These are phyloP conservation scores for Tupiocoris notatus DNA, from an alignment of 2,888 invertebrate genomes.

Conservation along the genomic window DNA sequence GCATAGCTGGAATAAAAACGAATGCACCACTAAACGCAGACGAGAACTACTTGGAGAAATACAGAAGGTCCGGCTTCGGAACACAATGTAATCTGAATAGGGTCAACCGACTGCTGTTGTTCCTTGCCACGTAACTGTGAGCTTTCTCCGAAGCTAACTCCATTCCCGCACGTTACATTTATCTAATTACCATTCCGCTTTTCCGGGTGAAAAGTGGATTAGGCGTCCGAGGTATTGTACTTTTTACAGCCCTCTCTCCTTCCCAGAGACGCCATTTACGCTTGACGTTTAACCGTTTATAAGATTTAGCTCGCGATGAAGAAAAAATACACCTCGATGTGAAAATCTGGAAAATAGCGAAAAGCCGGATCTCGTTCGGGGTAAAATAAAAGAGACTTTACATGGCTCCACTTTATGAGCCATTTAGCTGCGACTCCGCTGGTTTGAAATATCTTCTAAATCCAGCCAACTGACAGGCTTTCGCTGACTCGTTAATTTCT, in stretches of 20 bases:
- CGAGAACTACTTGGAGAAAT: no score
- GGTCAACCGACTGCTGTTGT: not conserved
- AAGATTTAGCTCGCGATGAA: not conserved
- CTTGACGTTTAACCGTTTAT: not conserved
- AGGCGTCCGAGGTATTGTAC: constrained; percentile 14
- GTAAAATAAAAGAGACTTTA: no score
- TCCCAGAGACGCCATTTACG: not conserved
- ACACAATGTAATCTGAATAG: not conserved
- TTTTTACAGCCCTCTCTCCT: not conserved
- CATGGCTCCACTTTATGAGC: not conserved
- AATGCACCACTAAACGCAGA: no score
- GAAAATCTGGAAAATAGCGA: not conserved
- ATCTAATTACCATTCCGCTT: constrained; percentile 6
- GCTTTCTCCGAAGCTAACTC: not conserved
- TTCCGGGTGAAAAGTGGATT: constrained; percentile 12
- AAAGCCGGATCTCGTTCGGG: no score
- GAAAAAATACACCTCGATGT: no score
- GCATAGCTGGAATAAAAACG: no score
- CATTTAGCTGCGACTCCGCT: not conserved
- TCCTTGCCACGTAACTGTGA: not conserved
- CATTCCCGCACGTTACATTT: constrained; percentile 12
- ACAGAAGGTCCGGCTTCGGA: not conserved
- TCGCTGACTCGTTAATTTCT: not conserved
- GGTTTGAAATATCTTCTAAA: not conserved
- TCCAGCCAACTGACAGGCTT: not conserved